Conservation (phyloP, 2,888 invertebrate genomes). For the Caenorhabditis sp. region DNA sequence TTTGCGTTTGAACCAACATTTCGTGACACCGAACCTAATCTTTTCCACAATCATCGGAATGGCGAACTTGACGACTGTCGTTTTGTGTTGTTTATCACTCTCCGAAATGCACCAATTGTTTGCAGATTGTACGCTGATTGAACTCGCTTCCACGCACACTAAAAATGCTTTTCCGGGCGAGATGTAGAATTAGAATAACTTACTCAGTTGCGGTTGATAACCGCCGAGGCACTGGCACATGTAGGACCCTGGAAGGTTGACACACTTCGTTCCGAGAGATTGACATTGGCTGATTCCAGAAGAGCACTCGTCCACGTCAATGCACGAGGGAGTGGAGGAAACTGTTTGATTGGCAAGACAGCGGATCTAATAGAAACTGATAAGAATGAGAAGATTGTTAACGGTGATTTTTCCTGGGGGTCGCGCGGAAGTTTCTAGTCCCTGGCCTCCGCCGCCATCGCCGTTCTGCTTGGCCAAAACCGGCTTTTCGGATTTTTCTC, state of each 20-base stretch:
- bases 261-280: slow-evolving; percentile 66
- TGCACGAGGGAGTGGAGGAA: slow-evolving; percentile 71
- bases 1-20: not conserved
- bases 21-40: slow-evolving; percentile 38
- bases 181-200: slow-evolving; percentile 10
- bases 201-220: slow-evolving; percentile 76
- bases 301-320: slow-evolving; percentile 78
- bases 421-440: too few relatives aligned
- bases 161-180: not conserved
- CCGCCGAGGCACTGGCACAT: slow-evolving; percentile 76
- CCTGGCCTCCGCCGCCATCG: too few relatives aligned
- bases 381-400: too few relatives aligned
- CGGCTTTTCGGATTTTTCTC: too few relatives aligned
- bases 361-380: too few relatives aligned
- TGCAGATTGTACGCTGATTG: slow-evolving; percentile 16
- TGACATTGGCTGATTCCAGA: slow-evolving; percentile 73
- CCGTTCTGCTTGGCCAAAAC: too few relatives aligned
- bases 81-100: slow-evolving; percentile 13
- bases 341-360: slow-evolving; percentile 78
- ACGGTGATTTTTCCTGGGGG: too few relatives aligned
- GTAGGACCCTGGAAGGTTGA: slow-evolving; percentile 78
- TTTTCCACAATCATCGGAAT: slow-evolving; percentile 65
- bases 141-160: slow-evolving; percentile 49
- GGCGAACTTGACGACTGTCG: slow-evolving; percentile 51
- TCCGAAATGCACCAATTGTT: slow-evolving; percentile 5